phyloP scores from a whole-genome alignment of 2,113 vertebrate genomes.

The Planiliza haematocheilus region DNA sequence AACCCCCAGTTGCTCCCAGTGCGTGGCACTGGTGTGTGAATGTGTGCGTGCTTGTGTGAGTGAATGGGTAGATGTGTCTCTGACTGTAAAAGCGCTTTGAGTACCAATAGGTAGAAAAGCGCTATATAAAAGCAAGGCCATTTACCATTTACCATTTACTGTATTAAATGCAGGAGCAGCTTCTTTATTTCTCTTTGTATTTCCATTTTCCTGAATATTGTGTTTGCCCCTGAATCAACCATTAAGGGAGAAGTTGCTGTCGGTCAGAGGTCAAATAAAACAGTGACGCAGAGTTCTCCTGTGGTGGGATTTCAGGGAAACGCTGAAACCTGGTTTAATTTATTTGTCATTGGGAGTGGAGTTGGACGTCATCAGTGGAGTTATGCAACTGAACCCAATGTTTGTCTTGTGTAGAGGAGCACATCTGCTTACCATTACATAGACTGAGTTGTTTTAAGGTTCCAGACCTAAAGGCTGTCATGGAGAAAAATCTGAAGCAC shows the following conservation, averaged over 20 bases:
- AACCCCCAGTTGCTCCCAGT: too few relatives aligned
- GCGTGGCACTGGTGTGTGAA: too few relatives aligned
- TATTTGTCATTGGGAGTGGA: constrained; percentile 13
- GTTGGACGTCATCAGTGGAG: constrained; percentile 10
- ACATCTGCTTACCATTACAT: constrained; percentile 61
- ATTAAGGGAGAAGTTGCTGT: constrained; percentile 19
- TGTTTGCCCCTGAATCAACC: constrained; percentile 3
- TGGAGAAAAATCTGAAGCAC: constrained; percentile 13
- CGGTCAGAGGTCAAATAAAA: constrained; percentile 16
- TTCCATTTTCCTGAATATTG: constrained; percentile 16
- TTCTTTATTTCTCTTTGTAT: background rate
- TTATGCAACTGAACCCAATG: constrained; percentile 22
- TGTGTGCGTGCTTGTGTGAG: too few relatives aligned
- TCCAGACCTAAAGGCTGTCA: constrained; percentile 28
- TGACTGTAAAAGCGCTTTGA: too few relatives aligned
- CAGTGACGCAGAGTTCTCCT: constrained; percentile 4
- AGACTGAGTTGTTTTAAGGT: constrained; percentile 26
- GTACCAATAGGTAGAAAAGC: too few relatives aligned
- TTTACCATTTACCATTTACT: too few relatives aligned
- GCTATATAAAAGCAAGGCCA: too few relatives aligned
- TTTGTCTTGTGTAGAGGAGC: constrained; percentile 15
- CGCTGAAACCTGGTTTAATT: constrained; percentile 30
- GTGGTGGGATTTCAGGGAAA: constrained; percentile 42
- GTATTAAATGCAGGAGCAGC: background rate
- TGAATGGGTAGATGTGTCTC: too few relatives aligned